Percentiles rank a stretch among this genome's conserved stretches.
phyloP scores from a whole-genome alignment of 2,797 vertebrate species.

The Erithacus rubecula region DNA sequence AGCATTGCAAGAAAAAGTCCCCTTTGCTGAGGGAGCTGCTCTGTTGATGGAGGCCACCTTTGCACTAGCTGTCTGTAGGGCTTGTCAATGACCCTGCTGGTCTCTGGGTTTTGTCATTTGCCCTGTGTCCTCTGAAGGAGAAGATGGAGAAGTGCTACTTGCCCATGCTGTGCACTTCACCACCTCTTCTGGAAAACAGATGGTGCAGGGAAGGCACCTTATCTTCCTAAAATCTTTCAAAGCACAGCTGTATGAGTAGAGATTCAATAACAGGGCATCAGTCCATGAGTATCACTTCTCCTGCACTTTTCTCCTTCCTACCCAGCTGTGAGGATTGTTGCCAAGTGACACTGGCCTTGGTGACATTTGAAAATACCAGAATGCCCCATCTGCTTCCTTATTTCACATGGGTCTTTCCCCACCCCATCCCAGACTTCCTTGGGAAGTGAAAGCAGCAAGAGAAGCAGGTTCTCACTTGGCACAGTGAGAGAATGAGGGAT shows the following conservation, averaged over 20 bases:
- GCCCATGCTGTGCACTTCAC: rapidly evolving
- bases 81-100: background rate
- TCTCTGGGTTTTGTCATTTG: background rate
- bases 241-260: background rate
- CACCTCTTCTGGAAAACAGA: background rate
- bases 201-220: background rate
- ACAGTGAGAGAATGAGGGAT: background rate
- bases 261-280: background rate
- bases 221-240: background rate
- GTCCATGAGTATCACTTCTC: background rate
- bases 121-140: background rate
- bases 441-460: slow-evolving; percentile 28
- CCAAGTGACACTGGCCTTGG: background rate
- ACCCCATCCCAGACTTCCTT: background rate
- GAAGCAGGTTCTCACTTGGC: background rate
- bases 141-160: background rate
- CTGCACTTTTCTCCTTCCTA: background rate
- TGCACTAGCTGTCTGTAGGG: background rate
- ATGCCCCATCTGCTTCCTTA: background rate
- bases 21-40: background rate
- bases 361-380: background rate
- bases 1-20: background rate
- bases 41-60: background rate
- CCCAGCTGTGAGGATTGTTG: background rate
- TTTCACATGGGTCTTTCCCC: background rate